Conservation (phyloP, 1,140 invertebrate genomes). For the Triops cancriformis region DNA sequence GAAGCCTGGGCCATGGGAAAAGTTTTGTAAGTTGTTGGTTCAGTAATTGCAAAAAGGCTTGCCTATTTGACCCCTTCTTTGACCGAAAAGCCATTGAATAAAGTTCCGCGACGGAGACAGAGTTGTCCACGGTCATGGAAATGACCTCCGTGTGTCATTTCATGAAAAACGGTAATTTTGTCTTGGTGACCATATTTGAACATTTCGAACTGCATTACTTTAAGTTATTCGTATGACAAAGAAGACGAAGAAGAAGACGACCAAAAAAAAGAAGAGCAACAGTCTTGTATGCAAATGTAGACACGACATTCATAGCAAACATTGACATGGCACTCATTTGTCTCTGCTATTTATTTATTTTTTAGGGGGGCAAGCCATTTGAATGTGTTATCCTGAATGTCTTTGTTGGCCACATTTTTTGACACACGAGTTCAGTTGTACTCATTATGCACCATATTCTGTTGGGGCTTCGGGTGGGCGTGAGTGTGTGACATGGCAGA, state of each 20-base stretch:
- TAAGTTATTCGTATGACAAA: neutral
- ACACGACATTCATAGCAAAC: neutral
- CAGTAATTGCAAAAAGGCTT: neutral
- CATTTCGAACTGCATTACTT: slow-evolving; percentile 4
- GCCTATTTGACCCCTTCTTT: neutral
- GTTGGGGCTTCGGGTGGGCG: neutral
- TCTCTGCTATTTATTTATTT: neutral
- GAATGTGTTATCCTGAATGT: neutral
- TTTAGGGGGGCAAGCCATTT: neutral
- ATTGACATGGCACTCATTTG: slow-evolving; percentile 6
- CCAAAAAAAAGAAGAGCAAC: neutral
- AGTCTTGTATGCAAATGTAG: neutral
- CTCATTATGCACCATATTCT: neutral
- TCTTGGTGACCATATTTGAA: neutral
- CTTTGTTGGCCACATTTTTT: neutral
- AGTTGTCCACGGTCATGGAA: slow-evolving; percentile 2
- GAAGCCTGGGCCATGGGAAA: neutral
- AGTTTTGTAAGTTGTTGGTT: neutral
- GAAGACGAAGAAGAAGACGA: neutral
- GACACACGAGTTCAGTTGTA: slow-evolving; percentile 1
- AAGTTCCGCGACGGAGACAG: neutral
- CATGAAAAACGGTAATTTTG: neutral
- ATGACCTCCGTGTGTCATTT: neutral
- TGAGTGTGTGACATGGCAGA: neutral
- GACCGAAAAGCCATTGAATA: neutral